Evolutionary conservation across 2,113 vertebrate genomes (phyloP), one percentile per base, ranked within the genome.

Genomic region (Melanotaenia duboulayi): DNA sequence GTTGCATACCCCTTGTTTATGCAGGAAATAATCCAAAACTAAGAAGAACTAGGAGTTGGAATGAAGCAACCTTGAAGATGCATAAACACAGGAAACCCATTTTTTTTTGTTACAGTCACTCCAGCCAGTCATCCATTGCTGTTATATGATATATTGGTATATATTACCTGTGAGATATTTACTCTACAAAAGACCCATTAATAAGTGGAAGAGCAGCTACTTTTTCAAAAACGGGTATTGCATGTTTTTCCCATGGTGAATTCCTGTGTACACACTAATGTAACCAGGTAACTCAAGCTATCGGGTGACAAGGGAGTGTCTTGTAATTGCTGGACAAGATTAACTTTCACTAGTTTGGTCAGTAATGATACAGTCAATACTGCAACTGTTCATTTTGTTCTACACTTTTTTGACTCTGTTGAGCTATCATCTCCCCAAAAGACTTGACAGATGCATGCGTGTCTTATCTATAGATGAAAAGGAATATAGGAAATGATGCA

Each of bases 291-390:
- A 55, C 63, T 42, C 55, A 14, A 67, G 28, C 60, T 81, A 74
- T 90, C 79, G 56, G 61, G 62, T 91, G 51, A 76, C 67, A 12
- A 62, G 78, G 82, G 88, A 67, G 87, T 71, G 76, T 56, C 83
- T 60, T 22, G 0, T 16, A 58, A 67, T 22, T 23, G 56, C 44
- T 56, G 63, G 57, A 79, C 81, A 70, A 76, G 66, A 72, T 80
- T 23, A 69, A 24, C 68, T 40, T 32, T 55, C 70, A 56, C 37
- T 64, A 64, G 37, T 79, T 70, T 0, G 5, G 65, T 78, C 28
- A 59, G 49, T 0, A 35, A 14, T 8, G 56, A 49, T 39, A 12
- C 3, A 50, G 57, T 56, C 23, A 69, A 61, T 16, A 14, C 13
- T 57, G 20, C 35, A n/a, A 7, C 39, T 22, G 7, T 8, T 3